Conservation (phyloP, 2,113 vertebrate species). For the Burhinus bistriatus region DNA sequence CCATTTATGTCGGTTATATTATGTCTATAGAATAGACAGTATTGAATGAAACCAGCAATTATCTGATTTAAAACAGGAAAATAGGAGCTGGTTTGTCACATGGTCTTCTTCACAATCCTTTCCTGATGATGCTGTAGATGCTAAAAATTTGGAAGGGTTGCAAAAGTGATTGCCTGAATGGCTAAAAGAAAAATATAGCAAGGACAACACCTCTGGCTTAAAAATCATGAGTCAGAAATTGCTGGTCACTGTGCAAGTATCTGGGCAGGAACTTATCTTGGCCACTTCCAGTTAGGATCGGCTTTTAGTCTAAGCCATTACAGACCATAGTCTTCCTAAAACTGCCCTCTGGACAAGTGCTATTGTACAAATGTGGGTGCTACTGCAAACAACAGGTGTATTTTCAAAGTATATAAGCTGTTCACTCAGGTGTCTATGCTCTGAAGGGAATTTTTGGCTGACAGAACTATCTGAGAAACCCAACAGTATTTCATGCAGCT, state of each 20-base stretch:
- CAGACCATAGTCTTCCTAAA: neutral
- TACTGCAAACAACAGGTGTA: neutral
- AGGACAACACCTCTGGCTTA: neutral
- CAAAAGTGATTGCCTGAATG: neutral
- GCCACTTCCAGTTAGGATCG: rapidly evolving
- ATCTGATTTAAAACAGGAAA: neutral
- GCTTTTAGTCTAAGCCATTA: neutral
- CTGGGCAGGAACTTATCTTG: rapidly evolving
- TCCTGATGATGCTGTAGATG: neutral
- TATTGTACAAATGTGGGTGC: neutral
- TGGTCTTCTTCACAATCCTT: neutral
- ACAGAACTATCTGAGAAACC: neutral
- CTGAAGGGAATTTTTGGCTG: neutral
- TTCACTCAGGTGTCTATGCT: neutral
- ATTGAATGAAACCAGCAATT: neutral
- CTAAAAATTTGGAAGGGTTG: neutral
- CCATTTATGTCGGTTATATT: neutral
- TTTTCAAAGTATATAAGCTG: neutral
- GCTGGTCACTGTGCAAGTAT: neutral
- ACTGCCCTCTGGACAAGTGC: neutral
- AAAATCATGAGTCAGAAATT: neutral
- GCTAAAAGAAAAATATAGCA: neutral
- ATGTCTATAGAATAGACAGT: neutral
- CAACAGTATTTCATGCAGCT: neutral
- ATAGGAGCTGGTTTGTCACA: neutral